phyloP scores from a whole-genome alignment of 2,888 invertebrate species.

The Diabrotica balteata region DNA sequence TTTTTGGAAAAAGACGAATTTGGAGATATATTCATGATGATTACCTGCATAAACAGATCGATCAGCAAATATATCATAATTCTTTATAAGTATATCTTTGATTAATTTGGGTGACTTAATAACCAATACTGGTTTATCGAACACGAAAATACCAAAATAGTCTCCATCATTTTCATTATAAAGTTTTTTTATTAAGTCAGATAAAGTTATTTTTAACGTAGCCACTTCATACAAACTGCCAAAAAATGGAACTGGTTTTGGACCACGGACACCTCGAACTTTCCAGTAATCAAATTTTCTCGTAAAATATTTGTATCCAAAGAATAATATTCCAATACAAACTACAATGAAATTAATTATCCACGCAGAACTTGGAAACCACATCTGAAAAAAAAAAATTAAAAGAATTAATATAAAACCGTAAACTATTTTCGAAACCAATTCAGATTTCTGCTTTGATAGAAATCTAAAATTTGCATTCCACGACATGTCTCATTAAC shows the following conservation, averaged over 20 bases:
- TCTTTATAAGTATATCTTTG: slow-evolving; percentile 62
- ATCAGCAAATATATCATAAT: slow-evolving; percentile 62
- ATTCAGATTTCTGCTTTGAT: too few species aligned
- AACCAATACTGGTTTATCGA: slow-evolving; percentile 61
- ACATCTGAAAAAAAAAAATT: too few species aligned
- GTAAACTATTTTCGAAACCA: too few species aligned
- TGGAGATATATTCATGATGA: slow-evolving; percentile 57
- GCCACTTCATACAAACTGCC: slow-evolving; percentile 40
- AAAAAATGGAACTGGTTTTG: slow-evolving; percentile 43
- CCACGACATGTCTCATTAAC: too few species aligned
- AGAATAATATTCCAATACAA: too few species aligned
- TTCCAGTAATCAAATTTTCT: slow-evolving; percentile 46
- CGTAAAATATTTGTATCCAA: slow-evolving; percentile 39
- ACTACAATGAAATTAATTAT: too few species aligned
- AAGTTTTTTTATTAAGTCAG: slow-evolving; percentile 24
- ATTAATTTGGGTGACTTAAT: slow-evolving; percentile 60
- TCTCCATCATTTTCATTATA: slow-evolving; percentile 39
- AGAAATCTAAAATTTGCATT: too few species aligned
- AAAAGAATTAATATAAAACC: too few species aligned
- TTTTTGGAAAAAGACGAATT: slow-evolving; percentile 58
- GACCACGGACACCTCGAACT: slow-evolving; percentile 38
- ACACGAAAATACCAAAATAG: slow-evolving; percentile 62
- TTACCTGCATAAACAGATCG: slow-evolving; percentile 58
- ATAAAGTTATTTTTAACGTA: slow-evolving; percentile 31
- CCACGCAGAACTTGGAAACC: too few species aligned